These are phyloP conservation scores for Thalassoma bifasciatum DNA, from an alignment of 2,113 vertebrate species.

Conservation along the genomic window DNA sequence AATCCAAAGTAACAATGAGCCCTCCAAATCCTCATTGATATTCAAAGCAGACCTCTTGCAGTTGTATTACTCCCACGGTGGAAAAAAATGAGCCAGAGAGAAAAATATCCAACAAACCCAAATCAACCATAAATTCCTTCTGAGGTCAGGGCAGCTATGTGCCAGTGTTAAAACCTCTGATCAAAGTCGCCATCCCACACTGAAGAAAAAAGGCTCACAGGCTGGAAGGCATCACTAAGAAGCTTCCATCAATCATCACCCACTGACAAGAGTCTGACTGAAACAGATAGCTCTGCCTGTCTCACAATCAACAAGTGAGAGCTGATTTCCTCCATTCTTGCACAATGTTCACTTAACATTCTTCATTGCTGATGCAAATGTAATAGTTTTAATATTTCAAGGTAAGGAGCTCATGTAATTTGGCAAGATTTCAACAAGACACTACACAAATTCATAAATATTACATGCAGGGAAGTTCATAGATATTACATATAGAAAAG, in stretches of 20 bases:
- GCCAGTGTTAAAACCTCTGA: not conserved
- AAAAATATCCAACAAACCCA: slow-evolving; percentile 44
- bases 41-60: slow-evolving; percentile 50
- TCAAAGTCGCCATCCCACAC: slow-evolving; percentile 14
- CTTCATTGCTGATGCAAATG: not conserved
- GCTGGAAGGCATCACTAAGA: not conserved
- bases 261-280: slow-evolving; percentile 4
- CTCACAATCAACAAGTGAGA: not conserved
- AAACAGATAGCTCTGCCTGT: not conserved
- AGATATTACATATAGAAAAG: no score
- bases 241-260: not conserved
- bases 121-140: slow-evolving; percentile 20
- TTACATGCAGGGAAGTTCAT: no score
- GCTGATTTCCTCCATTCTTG: not conserved
- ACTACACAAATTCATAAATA: not conserved
- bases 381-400: not conserved
- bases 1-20: slow-evolving; percentile 48
- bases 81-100: slow-evolving; percentile 22
- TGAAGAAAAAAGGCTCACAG: not conserved
- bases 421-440: not conserved
- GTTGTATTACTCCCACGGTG: slow-evolving; percentile 28
- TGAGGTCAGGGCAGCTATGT: slow-evolving; percentile 19
- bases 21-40: slow-evolving; percentile 55
- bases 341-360: no score
- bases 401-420: not conserved